phyloP scores from a whole-genome alignment of 2,888 invertebrate genomes.

The Pharmacophagus antenor region DNA sequence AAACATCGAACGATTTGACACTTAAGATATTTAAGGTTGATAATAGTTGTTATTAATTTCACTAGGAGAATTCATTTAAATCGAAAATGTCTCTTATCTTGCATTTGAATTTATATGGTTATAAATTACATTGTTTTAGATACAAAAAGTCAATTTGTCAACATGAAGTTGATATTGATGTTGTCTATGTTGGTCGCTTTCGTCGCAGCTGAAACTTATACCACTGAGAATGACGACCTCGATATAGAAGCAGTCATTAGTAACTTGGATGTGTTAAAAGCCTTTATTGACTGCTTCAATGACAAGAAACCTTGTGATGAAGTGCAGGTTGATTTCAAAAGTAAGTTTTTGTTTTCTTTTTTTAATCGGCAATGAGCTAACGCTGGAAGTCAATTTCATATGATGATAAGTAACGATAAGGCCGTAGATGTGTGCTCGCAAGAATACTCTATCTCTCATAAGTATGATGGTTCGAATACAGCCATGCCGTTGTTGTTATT shows the following conservation, averaged over 20 bases:
- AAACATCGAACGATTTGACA: conserved; percentile 2
- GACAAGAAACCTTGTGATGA: conserved; percentile 48
- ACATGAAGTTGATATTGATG: conserved; percentile 52
- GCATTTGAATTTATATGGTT: neutral
- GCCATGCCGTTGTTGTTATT: too few relatives aligned
- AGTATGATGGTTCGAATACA: too few relatives aligned
- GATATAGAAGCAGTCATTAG: conserved; percentile 51
- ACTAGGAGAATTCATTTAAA: neutral
- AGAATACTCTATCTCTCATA: too few relatives aligned
- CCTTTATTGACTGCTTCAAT: conserved; percentile 52
- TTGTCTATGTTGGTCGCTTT: conserved; percentile 43
- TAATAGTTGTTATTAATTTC: conserved; percentile 9
- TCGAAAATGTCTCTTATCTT: conserved; percentile 35
- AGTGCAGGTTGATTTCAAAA: conserved; percentile 51
- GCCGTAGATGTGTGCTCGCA: too few relatives aligned
- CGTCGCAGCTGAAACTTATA: conserved; percentile 50
- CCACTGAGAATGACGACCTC: conserved; percentile 54
- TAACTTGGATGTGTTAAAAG: conserved; percentile 37
- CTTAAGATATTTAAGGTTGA: conserved; percentile 13
- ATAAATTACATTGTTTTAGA: neutral
- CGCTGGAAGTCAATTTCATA: too few relatives aligned
- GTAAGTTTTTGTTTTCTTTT: conserved; percentile 45
- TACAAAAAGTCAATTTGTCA: conserved; percentile 18
- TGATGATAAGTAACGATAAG: too few relatives aligned
- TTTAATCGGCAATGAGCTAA: too few relatives aligned